Evolutionary conservation across 92 coral and sea anemone species (phyloP), one percentile per base, ranked within the genome.

Genomic region (Epizoanthus ramosus): DNA sequence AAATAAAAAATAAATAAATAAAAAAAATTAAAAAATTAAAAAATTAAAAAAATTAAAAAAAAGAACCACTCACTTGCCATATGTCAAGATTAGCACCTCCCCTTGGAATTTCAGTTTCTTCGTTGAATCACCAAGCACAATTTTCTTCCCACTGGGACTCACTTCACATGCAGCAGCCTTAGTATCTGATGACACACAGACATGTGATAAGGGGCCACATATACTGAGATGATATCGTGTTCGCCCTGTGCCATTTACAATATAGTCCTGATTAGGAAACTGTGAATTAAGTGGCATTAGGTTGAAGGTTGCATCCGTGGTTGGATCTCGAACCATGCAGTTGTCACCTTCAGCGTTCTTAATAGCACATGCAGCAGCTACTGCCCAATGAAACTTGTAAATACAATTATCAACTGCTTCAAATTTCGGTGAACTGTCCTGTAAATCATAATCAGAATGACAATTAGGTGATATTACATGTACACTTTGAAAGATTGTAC

Each of bases 291-390:
- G 83, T 5, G 96, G 93, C 47, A 54, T 74, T 21, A 95, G 79
- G 70, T 93, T 95, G 81, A 90, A 93, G n/a, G 80, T 85, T 28
- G 94, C 87, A 76, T 73, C 91, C 2, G 98, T 91, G 21, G 86
- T 83, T 22, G 89, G 94, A 79, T 93, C 94, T 69, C 81, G 73
- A 0, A 93, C 94, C 16, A 84, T 57, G 65, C 98, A 93, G 75
- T 87, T 81, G 3, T 83, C 82, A 31, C 98, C 98, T 5, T 65
- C 85, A 8, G 24, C 77, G 59, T 93, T 93, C 59, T 76, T 68
- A 47, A 95, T 90, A 43, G 84, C 75, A 79, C 98, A 95, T 13
- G 96, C 97, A 7, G 97, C 94, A 10, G 92, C 94, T 12, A 95
- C 90, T 25, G 83, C 86, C 98, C 98, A 95, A 14, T 47, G 68